Percentiles rank a stretch among this genome's conserved stretches.
phyloP scores from a whole-genome alignment of 2,797 vertebrate genomes.

The Coregonus suidteri region DNA sequence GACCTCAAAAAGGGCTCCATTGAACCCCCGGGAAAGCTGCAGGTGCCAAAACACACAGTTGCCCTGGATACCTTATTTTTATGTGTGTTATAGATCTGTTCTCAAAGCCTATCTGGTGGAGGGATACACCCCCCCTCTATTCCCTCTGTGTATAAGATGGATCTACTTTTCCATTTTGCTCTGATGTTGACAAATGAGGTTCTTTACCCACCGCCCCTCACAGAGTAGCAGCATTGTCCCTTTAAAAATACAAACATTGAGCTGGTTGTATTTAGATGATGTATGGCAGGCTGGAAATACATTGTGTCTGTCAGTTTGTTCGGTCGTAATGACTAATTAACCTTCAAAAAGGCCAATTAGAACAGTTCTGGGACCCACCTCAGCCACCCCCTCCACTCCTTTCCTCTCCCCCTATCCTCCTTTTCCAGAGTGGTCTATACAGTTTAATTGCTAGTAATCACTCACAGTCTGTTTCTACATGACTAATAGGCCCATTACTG shows the following conservation, averaged over 20 bases:
- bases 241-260: conserved; percentile 14
- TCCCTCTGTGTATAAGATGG: conserved; percentile 33
- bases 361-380: conserved; percentile 22
- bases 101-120: not conserved
- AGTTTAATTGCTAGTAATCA: conserved; percentile 62
- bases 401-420: not conserved
- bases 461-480: conserved; percentile 57
- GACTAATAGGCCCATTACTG: conserved; percentile 66
- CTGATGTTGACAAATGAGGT: conserved; percentile 65
- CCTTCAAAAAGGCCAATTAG: conserved; percentile 51
- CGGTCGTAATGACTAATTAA: conserved; percentile 56
- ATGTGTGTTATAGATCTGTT: not conserved
- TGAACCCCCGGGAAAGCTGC: conserved; percentile 27
- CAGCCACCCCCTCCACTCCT: not conserved
- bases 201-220: conserved; percentile 37
- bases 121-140: not conserved
- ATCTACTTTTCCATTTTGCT: conserved; percentile 30
- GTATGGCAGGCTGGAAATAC: conserved; percentile 24
- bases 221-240: conserved; percentile 32
- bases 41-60: conserved; percentile 9
- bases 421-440: conserved; percentile 20
- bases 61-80: conserved; percentile 44
- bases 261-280: conserved; percentile 42
- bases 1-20: conserved; percentile 5
- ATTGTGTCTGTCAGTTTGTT: conserved; percentile 20